A percentile compares a stretch with the other conserved stretches of the same genome.
Conservation (phyloP, 2,797 vertebrate species). For the Luscinia luscinia region DNA sequence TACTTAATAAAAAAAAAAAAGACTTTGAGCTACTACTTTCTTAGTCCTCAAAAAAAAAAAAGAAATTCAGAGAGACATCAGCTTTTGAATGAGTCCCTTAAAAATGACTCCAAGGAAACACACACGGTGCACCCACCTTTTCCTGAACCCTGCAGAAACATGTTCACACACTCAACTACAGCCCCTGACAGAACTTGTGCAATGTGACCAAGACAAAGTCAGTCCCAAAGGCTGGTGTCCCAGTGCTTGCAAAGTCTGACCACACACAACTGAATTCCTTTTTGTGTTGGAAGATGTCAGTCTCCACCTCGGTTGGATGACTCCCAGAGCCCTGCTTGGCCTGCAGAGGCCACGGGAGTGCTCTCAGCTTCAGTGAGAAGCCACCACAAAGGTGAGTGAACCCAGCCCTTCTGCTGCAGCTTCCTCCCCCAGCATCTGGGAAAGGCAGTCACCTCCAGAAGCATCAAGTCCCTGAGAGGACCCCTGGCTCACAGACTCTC, state of each 20-base stretch:
- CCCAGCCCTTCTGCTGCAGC: background rate
- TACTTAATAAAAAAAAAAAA: constrained; percentile 63
- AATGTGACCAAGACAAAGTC: background rate
- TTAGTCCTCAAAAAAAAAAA: constrained; percentile 57
- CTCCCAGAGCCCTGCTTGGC: background rate
- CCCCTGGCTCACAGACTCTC: background rate
- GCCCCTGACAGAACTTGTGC: background rate
- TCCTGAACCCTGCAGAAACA: background rate
- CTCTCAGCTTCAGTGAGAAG: background rate
- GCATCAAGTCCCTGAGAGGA: background rate
- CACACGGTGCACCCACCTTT: background rate
- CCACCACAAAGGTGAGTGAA: background rate
- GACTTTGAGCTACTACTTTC: constrained; percentile 33
- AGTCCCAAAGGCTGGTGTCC: background rate
- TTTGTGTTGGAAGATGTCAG: background rate
- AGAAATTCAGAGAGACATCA: constrained; percentile 55
- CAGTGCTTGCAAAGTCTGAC: background rate
- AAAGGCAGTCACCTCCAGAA: background rate
- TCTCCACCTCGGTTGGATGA: background rate
- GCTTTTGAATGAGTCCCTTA: constrained; percentile 22
- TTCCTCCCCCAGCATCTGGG: background rate
- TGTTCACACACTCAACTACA: background rate
- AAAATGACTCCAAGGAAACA: background rate
- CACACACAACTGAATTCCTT: background rate
- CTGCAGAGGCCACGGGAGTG: background rate